Evolutionary conservation across 2,113 vertebrate species (phyloP).

Genomic region (Rhadina sibilatrix): DNA sequence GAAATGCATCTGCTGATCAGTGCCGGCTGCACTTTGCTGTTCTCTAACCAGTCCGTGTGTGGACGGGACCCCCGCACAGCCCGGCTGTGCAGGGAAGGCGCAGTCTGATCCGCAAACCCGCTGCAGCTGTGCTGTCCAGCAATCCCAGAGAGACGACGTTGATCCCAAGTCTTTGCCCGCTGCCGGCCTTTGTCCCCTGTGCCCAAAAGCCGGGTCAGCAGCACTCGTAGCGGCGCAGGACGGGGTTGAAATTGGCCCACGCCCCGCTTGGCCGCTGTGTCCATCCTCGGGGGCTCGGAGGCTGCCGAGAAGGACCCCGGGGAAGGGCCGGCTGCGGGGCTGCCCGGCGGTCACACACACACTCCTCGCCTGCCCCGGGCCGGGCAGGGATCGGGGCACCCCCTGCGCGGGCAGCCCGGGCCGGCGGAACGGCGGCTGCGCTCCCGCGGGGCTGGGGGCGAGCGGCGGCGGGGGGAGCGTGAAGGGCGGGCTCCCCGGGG

Average conservation of each 20-base stretch:
- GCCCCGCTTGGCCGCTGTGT: not conserved
- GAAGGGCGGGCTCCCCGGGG: not conserved
- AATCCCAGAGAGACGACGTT: no score
- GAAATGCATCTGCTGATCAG: not conserved
- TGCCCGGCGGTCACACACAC: not conserved
- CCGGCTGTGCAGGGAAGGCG: accelerated
- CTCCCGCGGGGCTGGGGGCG: not conserved
- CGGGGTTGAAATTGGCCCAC: not conserved
- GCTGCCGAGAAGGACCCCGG: not conserved
- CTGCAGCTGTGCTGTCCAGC: no score
- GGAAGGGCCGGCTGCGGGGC: not conserved
- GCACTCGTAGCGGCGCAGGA: accelerated
- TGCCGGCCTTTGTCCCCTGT: not conserved
- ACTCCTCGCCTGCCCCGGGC: not conserved
- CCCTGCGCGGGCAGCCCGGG: not conserved
- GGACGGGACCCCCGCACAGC: not conserved
- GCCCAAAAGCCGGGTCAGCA: not conserved
- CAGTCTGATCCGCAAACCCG: not conserved
- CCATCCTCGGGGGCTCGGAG: not conserved
- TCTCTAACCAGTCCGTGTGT: not conserved
- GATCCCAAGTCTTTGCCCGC: not conserved
- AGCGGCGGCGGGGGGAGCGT: accelerated
- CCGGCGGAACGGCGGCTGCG: not conserved
- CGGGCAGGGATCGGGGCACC: not conserved
- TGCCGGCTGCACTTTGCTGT: not conserved